A percentile compares a stretch with the other conserved stretches of the same genome.
Conservation (phyloP, 2,113 vertebrate species). For the Emydura subglobosa region DNA sequence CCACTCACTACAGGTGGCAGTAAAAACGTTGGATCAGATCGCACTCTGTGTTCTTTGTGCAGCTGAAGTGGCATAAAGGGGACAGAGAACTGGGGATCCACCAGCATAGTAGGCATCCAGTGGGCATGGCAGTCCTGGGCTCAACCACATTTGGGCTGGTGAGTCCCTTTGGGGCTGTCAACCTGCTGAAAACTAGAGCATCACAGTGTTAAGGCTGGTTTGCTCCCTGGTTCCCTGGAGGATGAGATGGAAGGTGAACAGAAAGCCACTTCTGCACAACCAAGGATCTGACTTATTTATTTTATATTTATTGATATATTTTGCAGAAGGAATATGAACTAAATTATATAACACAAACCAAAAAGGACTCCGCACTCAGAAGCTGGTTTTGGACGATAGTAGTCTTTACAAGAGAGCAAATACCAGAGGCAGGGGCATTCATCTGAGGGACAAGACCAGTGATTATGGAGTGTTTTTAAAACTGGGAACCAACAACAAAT, state of each 20-base stretch:
- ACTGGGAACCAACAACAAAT: neutral
- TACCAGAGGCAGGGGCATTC: too few species aligned
- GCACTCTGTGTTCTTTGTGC: neutral
- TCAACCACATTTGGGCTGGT: neutral
- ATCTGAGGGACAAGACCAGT: neutral
- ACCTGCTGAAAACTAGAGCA: neutral
- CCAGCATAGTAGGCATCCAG: neutral
- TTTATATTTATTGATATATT: too few species aligned
- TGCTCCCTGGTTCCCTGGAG: neutral
- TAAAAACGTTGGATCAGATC: neutral
- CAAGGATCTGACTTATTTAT: too few species aligned
- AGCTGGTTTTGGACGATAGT: neutral
- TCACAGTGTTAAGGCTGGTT: neutral
- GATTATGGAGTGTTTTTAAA: neutral
- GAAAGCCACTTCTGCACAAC: neutral
- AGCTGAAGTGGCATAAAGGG: neutral
- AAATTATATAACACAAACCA: too few species aligned
- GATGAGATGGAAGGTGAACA: neutral
- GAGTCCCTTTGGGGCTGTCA: neutral
- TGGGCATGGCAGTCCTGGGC: neutral
- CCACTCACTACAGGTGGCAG: neutral
- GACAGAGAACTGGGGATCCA: neutral
- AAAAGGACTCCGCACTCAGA: neutral
- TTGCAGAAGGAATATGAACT: too few species aligned
- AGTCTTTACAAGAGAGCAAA: neutral